These are phyloP conservation scores for Microplitis mediator DNA, from an alignment of 1,140 invertebrate species.

Conservation along the genomic window DNA sequence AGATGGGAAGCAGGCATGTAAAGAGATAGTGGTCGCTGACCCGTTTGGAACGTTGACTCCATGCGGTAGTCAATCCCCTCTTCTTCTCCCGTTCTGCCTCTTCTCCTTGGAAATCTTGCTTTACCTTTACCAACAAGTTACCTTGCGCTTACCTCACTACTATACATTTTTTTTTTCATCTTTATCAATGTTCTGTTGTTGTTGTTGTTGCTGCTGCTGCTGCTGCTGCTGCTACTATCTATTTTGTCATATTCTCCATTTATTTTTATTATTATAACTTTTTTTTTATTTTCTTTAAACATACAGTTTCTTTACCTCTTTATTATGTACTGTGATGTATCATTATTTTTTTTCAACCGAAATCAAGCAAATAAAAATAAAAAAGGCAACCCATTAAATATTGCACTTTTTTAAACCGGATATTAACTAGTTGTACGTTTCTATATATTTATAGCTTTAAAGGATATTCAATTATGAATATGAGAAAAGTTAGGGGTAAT, in stretches of 20 bases:
- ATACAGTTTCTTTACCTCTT: background rate
- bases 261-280: background rate
- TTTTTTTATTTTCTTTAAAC: no score
- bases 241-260: background rate
- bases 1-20: slow-evolving; percentile 39
- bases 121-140: slow-evolving; percentile 17
- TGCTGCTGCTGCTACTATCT: background rate
- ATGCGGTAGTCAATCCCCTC: slow-evolving; percentile 58
- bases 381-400: no score
- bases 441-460: no score
- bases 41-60: slow-evolving; percentile 63
- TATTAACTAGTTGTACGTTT: no score
- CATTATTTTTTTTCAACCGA: no score
- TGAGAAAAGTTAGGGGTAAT: no score
- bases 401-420: no score
- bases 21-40: slow-evolving; percentile 60
- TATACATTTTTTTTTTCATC: background rate
- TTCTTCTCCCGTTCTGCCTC: background rate
- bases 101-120: slow-evolving; percentile 13
- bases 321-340: no score
- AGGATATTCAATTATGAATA: no score
- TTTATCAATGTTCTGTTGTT: background rate
- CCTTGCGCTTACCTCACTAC: slow-evolving; percentile 1
- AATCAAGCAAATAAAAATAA: no score
- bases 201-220: no score